These are phyloP conservation scores for Plectus sambesii DNA, from an alignment of 1,140 invertebrate species.

Conservation along the genomic window DNA sequence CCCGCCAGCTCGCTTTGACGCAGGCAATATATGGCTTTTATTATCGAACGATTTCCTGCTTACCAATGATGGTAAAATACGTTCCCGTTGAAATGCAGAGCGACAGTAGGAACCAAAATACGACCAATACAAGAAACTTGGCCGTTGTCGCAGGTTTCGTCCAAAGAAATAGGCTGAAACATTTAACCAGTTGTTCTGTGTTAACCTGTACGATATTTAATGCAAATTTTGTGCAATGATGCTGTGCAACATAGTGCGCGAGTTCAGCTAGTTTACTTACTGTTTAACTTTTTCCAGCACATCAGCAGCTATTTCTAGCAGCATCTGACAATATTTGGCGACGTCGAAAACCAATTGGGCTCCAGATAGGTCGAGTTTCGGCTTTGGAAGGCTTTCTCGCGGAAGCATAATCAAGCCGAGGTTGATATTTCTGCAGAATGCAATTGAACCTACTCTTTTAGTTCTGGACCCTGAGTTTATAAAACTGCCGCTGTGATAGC, in stretches of 20 bases:
- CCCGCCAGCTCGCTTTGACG: too few species aligned
- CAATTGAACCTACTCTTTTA: conserved; percentile 6
- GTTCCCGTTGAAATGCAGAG: conserved; percentile 14
- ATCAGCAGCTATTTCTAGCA: conserved; percentile 31
- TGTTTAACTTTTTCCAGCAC: conserved; percentile 30
- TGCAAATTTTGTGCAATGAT: conserved; percentile 2
- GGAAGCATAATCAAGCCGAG: conserved; percentile 34
- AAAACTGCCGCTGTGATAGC: conserved; percentile 4
- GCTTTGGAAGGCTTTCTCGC: conserved; percentile 20
- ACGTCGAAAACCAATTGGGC: conserved; percentile 39
- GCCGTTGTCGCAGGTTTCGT: conserved; percentile 26
- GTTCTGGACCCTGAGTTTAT: neutral
- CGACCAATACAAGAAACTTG: conserved; percentile 24
- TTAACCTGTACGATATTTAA: too few species aligned
- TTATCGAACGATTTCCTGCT: too few species aligned
- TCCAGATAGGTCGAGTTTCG: conserved; percentile 34
- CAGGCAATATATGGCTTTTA: too few species aligned
- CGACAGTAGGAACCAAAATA: conserved; percentile 24
- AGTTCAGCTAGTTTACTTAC: too few species aligned
- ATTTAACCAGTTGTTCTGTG: too few species aligned
- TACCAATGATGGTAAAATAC: conserved; percentile 25
- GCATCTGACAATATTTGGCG: conserved; percentile 26
- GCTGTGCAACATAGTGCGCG: conserved; percentile 5
- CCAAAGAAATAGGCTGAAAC: conserved; percentile 31
- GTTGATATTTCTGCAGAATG: conserved; percentile 27